Evolutionary conservation across 2,888 invertebrate genomes (phyloP).

Genomic region (Camponotus fellah): DNA sequence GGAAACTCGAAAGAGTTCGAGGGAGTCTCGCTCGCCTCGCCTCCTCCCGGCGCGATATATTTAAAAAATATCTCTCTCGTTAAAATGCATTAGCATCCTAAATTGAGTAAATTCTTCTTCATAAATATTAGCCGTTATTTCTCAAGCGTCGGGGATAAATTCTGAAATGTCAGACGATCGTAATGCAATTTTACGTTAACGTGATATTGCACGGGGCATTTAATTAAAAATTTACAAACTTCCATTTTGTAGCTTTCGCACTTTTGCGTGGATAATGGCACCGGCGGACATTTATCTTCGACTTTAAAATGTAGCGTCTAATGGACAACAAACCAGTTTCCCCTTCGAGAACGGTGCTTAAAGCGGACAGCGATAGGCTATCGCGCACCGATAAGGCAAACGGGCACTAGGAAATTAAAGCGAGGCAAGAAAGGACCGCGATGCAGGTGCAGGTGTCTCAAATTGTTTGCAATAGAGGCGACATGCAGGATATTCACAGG

Average conservation of each 20-base stretch:
- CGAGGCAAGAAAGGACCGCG: conserved; percentile 1
- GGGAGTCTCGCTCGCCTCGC: too few relatives aligned
- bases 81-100: conserved; percentile 17
- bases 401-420: not conserved
- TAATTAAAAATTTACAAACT: conserved; percentile 23
- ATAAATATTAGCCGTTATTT: conserved; percentile 16
- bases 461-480: conserved; percentile 48
- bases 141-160: conserved; percentile 13
- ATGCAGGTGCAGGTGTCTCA: conserved; percentile 35
- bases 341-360: not conserved
- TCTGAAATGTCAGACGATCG: conserved; percentile 2
- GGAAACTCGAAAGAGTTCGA: not conserved
- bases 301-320: not conserved
- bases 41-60: not conserved
- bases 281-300: not conserved
- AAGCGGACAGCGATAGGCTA: conserved; percentile 18
- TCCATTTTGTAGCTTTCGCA: not conserved
- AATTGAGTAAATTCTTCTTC: conserved; percentile 3
- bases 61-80: not conserved
- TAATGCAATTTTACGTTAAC: conserved; percentile 18
- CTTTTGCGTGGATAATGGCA: not conserved
- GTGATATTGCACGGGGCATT: not conserved
- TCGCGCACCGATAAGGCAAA: conserved; percentile 27
- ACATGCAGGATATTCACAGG: conserved; percentile 46
- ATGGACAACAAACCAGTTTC: not conserved